These are phyloP conservation scores for Laodelphax striatellus DNA, from an alignment of 1,140 invertebrate genomes.

Conservation along the genomic window DNA sequence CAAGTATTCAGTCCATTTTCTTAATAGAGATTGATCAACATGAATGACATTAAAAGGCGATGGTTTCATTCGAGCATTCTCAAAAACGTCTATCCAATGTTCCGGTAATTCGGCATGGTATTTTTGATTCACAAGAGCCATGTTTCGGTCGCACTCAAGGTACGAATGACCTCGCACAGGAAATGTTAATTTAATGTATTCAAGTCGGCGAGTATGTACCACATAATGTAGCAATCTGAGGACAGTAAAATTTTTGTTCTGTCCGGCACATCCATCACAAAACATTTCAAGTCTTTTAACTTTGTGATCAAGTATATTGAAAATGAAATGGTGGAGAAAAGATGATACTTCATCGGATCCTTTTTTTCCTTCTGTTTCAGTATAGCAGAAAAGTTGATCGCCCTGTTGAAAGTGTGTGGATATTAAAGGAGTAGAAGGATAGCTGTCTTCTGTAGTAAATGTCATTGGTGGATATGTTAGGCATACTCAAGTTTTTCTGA, in stretches of 20 bases:
- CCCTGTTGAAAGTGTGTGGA: conserved; percentile 11
- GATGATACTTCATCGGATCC: conserved; percentile 14
- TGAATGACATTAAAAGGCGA: conserved; percentile 1
- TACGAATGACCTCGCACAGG: conserved; percentile 20
- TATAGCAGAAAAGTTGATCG: conserved; percentile 14
- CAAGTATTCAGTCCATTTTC: too few species aligned
- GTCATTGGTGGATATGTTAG: conserved; percentile 18
- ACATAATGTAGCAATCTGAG: conserved; percentile 17
- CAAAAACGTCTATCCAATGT: conserved; percentile 13
- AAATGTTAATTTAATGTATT: conserved; percentile 13
- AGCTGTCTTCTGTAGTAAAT: conserved; percentile 20
- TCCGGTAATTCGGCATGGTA: conserved; percentile 10
- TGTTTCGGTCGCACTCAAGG: conserved; percentile 16
- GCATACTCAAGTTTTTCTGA: conserved; percentile 17
- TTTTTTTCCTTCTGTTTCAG: conserved; percentile 15
- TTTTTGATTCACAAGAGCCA: conserved; percentile 16
- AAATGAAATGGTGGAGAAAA: conserved; percentile 11
- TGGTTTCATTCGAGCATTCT: conserved; percentile 5
- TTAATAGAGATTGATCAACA: too few species aligned
- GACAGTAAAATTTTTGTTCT: conserved; percentile 16
- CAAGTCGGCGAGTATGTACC: conserved; percentile 16
- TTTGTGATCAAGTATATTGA: conserved; percentile 9
- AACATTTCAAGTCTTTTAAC: conserved; percentile 8
- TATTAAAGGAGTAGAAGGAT: conserved; percentile 17
- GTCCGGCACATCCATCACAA: conserved; percentile 17